phyloP scores from a whole-genome alignment of 2,797 vertebrate genomes.

The Danionella dracula region DNA sequence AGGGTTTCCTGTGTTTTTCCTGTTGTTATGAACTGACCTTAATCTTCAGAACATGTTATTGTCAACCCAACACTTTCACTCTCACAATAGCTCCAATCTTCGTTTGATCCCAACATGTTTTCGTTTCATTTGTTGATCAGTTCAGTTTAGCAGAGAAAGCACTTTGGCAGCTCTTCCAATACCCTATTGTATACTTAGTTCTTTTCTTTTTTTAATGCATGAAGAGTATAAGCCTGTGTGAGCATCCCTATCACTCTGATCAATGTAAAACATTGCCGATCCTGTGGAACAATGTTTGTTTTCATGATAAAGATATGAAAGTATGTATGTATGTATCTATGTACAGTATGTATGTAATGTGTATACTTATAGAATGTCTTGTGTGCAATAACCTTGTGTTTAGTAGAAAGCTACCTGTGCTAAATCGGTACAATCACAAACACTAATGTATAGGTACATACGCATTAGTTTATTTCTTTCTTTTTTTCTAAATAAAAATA shows the following conservation, averaged over 20 bases:
- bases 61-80: constrained; percentile 28
- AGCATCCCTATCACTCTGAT: constrained; percentile 52
- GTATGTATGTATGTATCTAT: constrained; percentile 60
- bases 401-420: constrained; percentile 76
- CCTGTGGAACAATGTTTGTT: constrained; percentile 51
- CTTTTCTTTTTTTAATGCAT: constrained; percentile 31
- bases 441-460: constrained; percentile 76
- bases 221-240: constrained; percentile 55
- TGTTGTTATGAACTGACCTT: constrained; percentile 57
- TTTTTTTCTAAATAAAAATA: constrained; percentile 60
- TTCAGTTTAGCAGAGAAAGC: constrained; percentile 62
- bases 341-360: constrained; percentile 66
- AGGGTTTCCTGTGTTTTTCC: constrained; percentile 61
- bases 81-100: constrained; percentile 23
- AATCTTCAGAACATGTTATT: constrained; percentile 37
- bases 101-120: constrained; percentile 42
- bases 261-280: constrained; percentile 51
- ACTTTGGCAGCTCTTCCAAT: constrained; percentile 75
- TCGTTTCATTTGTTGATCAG: constrained; percentile 42
- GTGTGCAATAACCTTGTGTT: constrained; percentile 79
- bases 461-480: constrained; percentile 23
- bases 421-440: constrained; percentile 75
- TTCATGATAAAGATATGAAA: constrained; percentile 61
- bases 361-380: constrained; percentile 66
- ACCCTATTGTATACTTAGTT: constrained; percentile 44